Percentiles rank a stretch among this genome's conserved stretches.
Conservation (phyloP, 2,797 vertebrate genomes). For the Siniperca scherzeri region DNA sequence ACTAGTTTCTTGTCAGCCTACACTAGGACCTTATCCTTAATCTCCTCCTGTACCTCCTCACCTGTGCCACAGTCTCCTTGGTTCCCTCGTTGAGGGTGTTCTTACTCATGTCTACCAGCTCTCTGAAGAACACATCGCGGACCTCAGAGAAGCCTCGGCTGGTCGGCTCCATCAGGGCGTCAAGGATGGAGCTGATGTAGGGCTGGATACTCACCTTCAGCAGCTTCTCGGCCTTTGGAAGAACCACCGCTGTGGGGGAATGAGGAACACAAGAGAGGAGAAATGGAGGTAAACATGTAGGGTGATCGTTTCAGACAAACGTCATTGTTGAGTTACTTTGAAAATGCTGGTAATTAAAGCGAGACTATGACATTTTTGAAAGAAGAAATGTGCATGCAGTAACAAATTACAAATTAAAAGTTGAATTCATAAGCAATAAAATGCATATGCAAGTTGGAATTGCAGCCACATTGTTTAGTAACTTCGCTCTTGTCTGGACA, state of each 20-base stretch:
- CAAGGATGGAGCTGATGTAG: conserved; percentile 95
- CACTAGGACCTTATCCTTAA: not conserved
- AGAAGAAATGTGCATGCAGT: too few relatives aligned
- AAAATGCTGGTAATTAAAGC: not conserved
- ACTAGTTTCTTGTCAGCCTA: not conserved
- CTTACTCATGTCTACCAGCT: conserved; percentile 95
- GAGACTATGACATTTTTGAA: too few relatives aligned
- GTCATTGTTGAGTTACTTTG: not conserved
- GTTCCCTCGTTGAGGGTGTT: conserved; percentile 91
- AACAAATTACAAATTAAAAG: not conserved
- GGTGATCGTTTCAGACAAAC: not conserved
- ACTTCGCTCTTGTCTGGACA: not conserved
- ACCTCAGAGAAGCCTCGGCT: conserved; percentile 95
- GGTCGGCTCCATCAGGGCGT: conserved; percentile 95
- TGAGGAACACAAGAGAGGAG: not conserved
- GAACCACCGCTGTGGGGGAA: conserved; percentile 84
- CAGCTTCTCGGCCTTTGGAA: conserved; percentile 93
- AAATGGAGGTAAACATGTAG: not conserved
- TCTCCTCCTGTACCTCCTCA: conserved; percentile 66
- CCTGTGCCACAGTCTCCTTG: conserved; percentile 93
- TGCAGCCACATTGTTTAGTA: not conserved
- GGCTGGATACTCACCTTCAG: conserved; percentile 95
- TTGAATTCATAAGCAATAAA: not conserved
- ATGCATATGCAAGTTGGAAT: not conserved
- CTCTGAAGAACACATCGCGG: conserved; percentile 93